Conservation (phyloP, 2,797 vertebrate genomes). For the Pantherophis alleghaniensis region DNA sequence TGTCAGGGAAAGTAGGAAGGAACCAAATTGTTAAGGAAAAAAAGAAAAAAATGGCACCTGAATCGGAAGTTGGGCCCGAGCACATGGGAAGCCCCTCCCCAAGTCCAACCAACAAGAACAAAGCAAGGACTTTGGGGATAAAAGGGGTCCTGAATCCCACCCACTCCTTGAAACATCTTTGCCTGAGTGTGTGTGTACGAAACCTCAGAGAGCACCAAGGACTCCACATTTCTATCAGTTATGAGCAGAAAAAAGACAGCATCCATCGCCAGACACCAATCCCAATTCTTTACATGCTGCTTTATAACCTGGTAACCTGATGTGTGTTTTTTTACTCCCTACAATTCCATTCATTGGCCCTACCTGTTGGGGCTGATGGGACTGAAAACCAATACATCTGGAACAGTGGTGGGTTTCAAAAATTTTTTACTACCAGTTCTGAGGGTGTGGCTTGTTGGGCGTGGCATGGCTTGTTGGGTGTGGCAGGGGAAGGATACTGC, state of each 20-base stretch:
- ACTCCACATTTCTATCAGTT: neutral
- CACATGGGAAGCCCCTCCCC: neutral
- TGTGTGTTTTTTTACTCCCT: neutral
- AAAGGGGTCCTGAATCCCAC: neutral
- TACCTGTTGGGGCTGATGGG: neutral
- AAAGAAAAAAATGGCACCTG: neutral
- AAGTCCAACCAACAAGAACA: neutral
- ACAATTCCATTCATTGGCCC: neutral
- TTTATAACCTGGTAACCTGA: neutral
- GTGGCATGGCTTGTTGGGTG: no score
- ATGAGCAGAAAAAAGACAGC: neutral
- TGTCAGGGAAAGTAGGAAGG: neutral
- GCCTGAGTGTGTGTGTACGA: neutral
- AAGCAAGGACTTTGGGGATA: neutral
- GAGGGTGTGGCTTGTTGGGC: no score
- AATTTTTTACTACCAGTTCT: no score
- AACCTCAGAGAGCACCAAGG: neutral
- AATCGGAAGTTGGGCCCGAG: neutral
- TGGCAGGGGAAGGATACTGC: no score
- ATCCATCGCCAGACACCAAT: neutral
- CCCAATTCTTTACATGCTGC: neutral
- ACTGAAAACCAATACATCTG: neutral
- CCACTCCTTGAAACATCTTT: neutral
- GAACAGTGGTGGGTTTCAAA: no score
- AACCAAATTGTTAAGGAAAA: neutral